Percentiles rank a stretch among this genome's conserved stretches.
Evolutionary conservation across 1,140 invertebrate species (phyloP).

Genomic region (Nixonia krombeini): DNA sequence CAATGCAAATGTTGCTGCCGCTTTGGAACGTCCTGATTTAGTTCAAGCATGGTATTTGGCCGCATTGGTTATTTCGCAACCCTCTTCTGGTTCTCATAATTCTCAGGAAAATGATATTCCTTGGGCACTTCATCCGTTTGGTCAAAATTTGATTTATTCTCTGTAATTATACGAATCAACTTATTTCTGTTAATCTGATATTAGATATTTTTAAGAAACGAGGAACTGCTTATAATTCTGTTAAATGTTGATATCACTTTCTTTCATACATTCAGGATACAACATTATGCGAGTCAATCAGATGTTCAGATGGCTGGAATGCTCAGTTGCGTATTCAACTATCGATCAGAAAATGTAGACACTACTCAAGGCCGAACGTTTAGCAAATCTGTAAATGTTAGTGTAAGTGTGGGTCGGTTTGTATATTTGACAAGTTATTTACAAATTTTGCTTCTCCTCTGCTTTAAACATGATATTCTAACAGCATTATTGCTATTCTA

Average conservation of each 20-base stretch:
- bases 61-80: constrained; percentile 77
- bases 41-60: constrained; percentile 89
- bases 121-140: constrained; percentile 88
- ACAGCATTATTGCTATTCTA: too few relatives aligned
- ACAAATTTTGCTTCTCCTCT: not conserved
- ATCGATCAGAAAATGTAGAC: constrained; percentile 66
- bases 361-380: constrained; percentile 54
- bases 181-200: too few relatives aligned
- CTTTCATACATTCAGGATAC: constrained; percentile 75
- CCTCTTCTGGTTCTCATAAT: constrained; percentile 53
- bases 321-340: constrained; percentile 88
- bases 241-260: too few relatives aligned
- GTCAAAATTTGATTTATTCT: constrained; percentile 85
- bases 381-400: constrained; percentile 71
- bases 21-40: constrained; percentile 83
- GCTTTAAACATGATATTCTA: too few relatives aligned
- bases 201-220: too few relatives aligned
- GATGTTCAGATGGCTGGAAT: constrained; percentile 96
- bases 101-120: constrained; percentile 77
- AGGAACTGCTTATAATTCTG: too few relatives aligned
- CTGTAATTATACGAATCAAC: too few relatives aligned
- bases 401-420: constrained; percentile 68
- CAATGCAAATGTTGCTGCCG: constrained; percentile 83
- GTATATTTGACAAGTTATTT: not conserved
- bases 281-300: constrained; percentile 82